Evolutionary conservation across 2,797 vertebrate species (phyloP).

Genomic region (Xiphophorus birchmanni): DNA sequence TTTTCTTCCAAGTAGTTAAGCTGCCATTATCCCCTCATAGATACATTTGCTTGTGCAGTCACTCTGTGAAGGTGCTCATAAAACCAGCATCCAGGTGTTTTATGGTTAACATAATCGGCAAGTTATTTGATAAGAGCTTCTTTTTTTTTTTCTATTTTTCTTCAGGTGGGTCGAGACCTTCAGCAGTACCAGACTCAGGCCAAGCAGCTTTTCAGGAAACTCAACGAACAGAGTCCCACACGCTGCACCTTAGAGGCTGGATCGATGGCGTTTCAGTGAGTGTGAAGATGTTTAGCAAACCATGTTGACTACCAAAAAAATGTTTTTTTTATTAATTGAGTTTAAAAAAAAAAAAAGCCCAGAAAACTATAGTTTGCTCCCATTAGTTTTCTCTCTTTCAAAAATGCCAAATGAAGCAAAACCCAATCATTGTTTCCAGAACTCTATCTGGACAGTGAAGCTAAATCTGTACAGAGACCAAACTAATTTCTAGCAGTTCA

Average conservation of each 20-base stretch:
- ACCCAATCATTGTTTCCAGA: neutral
- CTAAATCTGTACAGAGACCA: neutral
- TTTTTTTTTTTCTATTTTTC: constrained; percentile 28
- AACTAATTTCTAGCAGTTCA: neutral
- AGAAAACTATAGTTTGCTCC: neutral
- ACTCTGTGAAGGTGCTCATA: neutral
- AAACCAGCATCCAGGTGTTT: neutral
- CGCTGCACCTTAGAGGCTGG: constrained; percentile 97
- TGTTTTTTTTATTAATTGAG: neutral
- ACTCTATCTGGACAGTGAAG: neutral
- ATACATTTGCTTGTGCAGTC: constrained; percentile 1
- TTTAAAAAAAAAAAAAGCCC: too few species aligned
- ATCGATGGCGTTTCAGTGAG: constrained; percentile 96
- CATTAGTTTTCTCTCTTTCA: neutral
- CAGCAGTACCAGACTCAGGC: constrained; percentile 98
- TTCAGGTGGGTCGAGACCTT: constrained; percentile 93
- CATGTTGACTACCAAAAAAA: neutral
- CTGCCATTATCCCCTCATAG: neutral
- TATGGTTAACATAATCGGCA: neutral
- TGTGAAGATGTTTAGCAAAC: constrained; percentile 37
- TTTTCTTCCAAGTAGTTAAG: constrained; percentile 11
- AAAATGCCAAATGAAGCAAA: neutral
- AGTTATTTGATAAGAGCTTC: constrained; percentile 11
- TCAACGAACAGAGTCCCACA: constrained; percentile 97
- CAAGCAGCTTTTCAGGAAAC: constrained; percentile 95